A percentile compares a stretch with the other conserved stretches of the same genome.
phyloP scores from a whole-genome alignment of 2,888 invertebrate genomes.

The Drosophila ezoana region DNA sequence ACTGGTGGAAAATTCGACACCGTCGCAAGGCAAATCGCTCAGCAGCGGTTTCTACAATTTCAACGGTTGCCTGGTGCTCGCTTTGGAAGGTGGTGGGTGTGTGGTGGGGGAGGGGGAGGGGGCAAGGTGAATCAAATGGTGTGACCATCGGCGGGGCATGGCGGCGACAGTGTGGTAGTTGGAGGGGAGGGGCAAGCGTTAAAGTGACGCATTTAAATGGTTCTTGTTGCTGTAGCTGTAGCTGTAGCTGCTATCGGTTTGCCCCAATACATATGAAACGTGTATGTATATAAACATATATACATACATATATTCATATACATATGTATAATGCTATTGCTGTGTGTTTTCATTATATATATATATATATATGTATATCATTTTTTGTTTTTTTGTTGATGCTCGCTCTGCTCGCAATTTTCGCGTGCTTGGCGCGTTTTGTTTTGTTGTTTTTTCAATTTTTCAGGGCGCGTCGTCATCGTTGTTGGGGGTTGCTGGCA shows the following conservation, averaged over 20 bases:
- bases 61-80: slow-evolving; percentile 30
- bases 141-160: slow-evolving; percentile 2
- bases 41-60: slow-evolving; percentile 36
- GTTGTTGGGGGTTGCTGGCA: slow-evolving; percentile 6
- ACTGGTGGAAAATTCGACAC: slow-evolving; percentile 49
- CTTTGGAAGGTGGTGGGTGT: not conserved
- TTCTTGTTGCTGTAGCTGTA: slow-evolving; percentile 14
- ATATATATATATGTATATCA: not conserved
- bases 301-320: slow-evolving; percentile 1
- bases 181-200: not conserved
- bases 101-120: too few species aligned
- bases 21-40: slow-evolving; percentile 37
- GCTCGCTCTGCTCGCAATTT: slow-evolving; percentile 30
- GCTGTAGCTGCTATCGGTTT: slow-evolving; percentile 10
- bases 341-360: slow-evolving; percentile 5
- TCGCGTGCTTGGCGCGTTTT: slow-evolving; percentile 42
- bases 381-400: slow-evolving; percentile 17
- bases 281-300: not conserved
- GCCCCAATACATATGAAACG: not conserved
- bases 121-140: slow-evolving; percentile 7
- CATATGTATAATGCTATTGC: slow-evolving; percentile 3
- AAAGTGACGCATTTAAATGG: slow-evolving; percentile 40
- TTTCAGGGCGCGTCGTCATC: slow-evolving; percentile 45
- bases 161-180: too few species aligned
- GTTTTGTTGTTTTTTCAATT: slow-evolving; percentile 38